Conservation (phyloP, 2,113 vertebrate genomes). For the Strix uralensis region DNA sequence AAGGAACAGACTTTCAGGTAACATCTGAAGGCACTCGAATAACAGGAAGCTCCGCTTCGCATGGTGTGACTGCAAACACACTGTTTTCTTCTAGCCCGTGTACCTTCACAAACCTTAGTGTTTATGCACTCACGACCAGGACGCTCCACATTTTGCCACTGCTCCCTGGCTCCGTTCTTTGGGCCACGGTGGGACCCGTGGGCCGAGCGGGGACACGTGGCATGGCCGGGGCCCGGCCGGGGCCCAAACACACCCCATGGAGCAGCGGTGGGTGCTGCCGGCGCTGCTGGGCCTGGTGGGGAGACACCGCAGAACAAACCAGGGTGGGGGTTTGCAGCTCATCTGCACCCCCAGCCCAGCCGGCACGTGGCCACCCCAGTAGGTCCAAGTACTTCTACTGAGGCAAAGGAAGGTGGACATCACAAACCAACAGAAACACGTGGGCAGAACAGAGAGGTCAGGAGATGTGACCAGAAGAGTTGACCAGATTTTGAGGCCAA, state of each 20-base stretch:
- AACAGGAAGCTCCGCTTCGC: neutral
- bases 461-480: neutral
- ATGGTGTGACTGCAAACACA: accelerated
- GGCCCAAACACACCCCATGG: accelerated
- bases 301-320: neutral
- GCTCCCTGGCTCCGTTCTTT: neutral
- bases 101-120: neutral
- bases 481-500: neutral
- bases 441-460: neutral
- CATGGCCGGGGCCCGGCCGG: neutral
- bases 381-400: neutral
- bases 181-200: accelerated
- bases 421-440: accelerated
- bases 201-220: accelerated
- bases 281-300: neutral
- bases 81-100: neutral
- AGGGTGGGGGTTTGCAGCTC: too few species aligned
- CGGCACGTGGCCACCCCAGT: accelerated
- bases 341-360: neutral
- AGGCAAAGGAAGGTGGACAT: neutral
- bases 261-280: accelerated
- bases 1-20: neutral
- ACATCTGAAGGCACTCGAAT: neutral
- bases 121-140: neutral
- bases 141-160: accelerated